Base-by-base conservation (phyloP, 2,797 vertebrate species). In the Moxostoma hubbsi region DNA sequence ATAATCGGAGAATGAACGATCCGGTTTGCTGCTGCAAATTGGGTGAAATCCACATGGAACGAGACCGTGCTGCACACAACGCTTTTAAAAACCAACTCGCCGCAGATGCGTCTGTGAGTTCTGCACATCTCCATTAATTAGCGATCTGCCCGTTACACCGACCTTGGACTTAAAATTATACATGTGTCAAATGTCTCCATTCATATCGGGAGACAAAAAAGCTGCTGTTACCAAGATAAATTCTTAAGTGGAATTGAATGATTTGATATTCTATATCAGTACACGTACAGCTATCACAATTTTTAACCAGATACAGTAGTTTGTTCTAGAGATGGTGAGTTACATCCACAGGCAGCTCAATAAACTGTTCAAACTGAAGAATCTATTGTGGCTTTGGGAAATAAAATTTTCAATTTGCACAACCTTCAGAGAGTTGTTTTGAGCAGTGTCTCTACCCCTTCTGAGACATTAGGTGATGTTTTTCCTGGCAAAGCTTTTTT, bases 341-440 rank as follows among this genome's bases (percentile, higher is more conserved):
- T 63, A 13, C 66, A 55, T 55, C 24, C 76, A 49, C 80, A 54
- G 55, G 51, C 61, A 68, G 51, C 68, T 50, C 81, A 82, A 84
- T 85, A 85, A 85, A 82, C 49, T 8, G 53, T 57, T 68, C 53
- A 79, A 81, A 67, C 54, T 71, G 36, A 80, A 72, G 73, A 81
- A 77, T 67, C 61, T 81, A 85, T 79, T 77, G 79, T 81, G 69
- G 85, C 82, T 82, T 63, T 82, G 84, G 84, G 85, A 86, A 85
- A 85, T 88, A 82, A 85, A 79, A 76, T 82, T 85, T 87, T 84
- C 82, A 87, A 85, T 86, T 87, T 86, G 73, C 73, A 50, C 62
- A 54, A 72, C 72, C 81, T 79, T 84, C 53, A 13, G 86, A 82
- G 82, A 75, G 70, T 59, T 54, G 61, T 84, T 85, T 86, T 70